Base-by-base conservation (phyloP, 1,140 invertebrate species). In the Carposina sasakii region DNA sequence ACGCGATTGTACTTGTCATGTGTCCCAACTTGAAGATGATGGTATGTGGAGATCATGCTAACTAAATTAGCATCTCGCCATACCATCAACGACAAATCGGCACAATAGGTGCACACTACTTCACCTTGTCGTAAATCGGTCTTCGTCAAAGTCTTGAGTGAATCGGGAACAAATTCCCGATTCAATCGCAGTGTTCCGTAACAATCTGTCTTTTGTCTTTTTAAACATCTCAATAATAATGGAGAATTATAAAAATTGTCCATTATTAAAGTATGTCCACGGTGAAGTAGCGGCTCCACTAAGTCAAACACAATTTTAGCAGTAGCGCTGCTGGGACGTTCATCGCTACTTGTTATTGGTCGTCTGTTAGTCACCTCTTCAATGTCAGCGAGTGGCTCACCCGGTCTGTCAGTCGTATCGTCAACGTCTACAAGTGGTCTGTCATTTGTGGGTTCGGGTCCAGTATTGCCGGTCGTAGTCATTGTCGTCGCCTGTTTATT, bases 231-330 rank as follows among this genome's bases (percentile, higher is more conserved):
- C 2, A 45, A 15, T 12, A 48, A n/a, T n/a, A 43, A 17, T 10
- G 51, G 44, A 1, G 37, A 23, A 20, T 43, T 53, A 37, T 53
- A 53, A 48, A 36, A 53, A 36, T 53, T 53, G 40, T 43, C 51
- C 51, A 46, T 52, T 16, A 46, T 20, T 10, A 52, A 20, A 17
- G 46, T 49, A 23, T 54, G 42, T n/a, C 46, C 52, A 34, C 13
- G 39, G 34, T 46, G 21, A 9, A 45, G 31, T 12, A 54, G 42
- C 3, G 46, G 46, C 12, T 21, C 20, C 12, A 44, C 33, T 16
- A 49, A 12, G 1, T 45, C 10, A 13, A 17, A 26, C 1, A 49
- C 52, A 19, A 44, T 41, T 39, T 39, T 28, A 28, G 24, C 24
- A 28, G 6, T 28, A 12, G 24, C n/a, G n/a, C n/a, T n/a, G n/a